Percentiles rank a stretch among this genome's conserved stretches.
These are phyloP conservation scores for Syrrhaptes paradoxus DNA, from an alignment of 2,113 vertebrate species.

Conservation along the genomic window DNA sequence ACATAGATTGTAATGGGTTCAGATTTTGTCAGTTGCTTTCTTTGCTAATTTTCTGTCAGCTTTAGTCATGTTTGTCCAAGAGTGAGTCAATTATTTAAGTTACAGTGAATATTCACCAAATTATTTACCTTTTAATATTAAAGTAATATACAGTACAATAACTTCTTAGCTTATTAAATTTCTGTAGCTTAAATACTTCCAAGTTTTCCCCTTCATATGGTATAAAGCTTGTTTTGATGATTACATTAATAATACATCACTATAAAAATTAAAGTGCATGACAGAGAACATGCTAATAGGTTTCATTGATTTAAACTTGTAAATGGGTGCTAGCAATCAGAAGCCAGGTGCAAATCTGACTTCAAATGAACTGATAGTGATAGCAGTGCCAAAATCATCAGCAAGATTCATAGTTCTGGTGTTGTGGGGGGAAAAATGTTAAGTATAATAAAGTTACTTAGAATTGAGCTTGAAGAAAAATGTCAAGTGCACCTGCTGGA, in stretches of 20 bases:
- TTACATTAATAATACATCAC: constrained; percentile 80
- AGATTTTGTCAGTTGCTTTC: background rate
- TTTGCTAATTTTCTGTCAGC: background rate
- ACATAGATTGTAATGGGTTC: background rate
- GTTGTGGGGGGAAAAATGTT: constrained; percentile 1
- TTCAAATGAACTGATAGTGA: constrained; percentile 48
- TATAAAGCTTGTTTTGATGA: constrained; percentile 49
- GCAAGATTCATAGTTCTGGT: constrained; percentile 43
- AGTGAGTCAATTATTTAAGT: constrained; percentile 29
- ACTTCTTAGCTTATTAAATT: constrained; percentile 35
- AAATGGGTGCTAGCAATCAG: constrained; percentile 68
- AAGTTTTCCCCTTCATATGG: constrained; percentile 33
- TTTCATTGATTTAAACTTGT: constrained; percentile 74
- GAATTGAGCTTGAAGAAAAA: constrained; percentile 31
- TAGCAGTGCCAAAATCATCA: constrained; percentile 8
- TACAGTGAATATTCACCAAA: constrained; percentile 22
- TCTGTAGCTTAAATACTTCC: constrained; percentile 20
- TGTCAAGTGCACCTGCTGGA: background rate
- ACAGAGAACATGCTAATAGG: constrained; percentile 66
- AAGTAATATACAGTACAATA: constrained; percentile 37
- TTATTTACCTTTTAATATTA: constrained; percentile 61
- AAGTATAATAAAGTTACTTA: background rate
- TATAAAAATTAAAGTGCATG: constrained; percentile 68
- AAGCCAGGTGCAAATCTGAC: constrained; percentile 63
- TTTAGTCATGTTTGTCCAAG: background rate